Evolutionary conservation across 1,140 invertebrate species (phyloP), one percentile per base, ranked within the genome.

Genomic region (Bemisia tabaci): DNA sequence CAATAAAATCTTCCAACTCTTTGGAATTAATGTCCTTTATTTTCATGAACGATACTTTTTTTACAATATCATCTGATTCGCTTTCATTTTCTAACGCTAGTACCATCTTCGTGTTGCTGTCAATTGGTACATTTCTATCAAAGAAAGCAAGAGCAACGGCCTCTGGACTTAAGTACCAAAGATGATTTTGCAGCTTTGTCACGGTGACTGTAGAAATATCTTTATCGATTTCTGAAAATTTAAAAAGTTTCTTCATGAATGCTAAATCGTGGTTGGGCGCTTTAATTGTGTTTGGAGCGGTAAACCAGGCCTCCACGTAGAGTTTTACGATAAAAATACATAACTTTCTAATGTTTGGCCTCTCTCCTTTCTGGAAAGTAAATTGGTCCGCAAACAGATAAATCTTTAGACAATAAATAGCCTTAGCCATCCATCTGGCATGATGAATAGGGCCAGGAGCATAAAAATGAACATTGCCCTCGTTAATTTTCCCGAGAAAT

Each of bases 111-210:
- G n/a, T n/a, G n/a, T 66, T 65, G 12, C 39, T 27, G 62, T 62
- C 22, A 22, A 17, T 22, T 11, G 59, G 26, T 39, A 67, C 25
- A 24, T 60, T 22, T 17, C 25, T 24, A 22, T 64, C 66, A 67
- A 67, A 67, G 27, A 67, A 67, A 2, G 71, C 69, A 62, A 76
- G 68, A 48, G 69, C 67, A 62, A 71, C 62, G 33, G 72, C 60
- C 65, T 75, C 72, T 67, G 72, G 66, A 21, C 68, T 71, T 58
- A 74, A 68, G 64, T 73, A 75, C 73, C 72, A 76, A 48, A 75
- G 68, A 70, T 74, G 74, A 62, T 68, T 67, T 27, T 63, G 65
- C 24, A 74, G 69, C 66, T 73, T 72, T 39, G 68, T 68, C 60
- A 72, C 59, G 17, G 69, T 69, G 24, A 65, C 66, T 67, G 68